Evolutionary conservation across 2,113 vertebrate species (phyloP), one percentile per base, ranked within the genome.

Genomic region (Arothron firmamentum): DNA sequence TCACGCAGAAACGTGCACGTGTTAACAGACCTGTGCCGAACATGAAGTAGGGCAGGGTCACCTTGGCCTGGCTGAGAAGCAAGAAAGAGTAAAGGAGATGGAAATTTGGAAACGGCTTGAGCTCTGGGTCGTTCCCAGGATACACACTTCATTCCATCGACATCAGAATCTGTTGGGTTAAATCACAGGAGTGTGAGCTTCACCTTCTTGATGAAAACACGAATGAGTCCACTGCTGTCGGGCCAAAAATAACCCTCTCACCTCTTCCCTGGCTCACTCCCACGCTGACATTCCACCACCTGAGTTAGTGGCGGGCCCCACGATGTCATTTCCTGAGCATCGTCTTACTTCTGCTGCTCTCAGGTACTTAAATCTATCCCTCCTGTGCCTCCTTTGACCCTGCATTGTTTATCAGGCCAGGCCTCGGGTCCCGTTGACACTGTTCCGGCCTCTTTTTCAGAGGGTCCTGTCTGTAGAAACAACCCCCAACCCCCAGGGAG

Each of bases 351-450:
- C 65, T 50, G 54, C 47, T 18, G 42, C 28, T 67, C 67, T 73
- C 56, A 65, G 59, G 58, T 58, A 58, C 62, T 47, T 52, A 70
- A 66, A 74, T 54, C 59, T 31, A 52, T 47, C 56, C 53, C 38
- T 70, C 43, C 48, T 66, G 64, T 57, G 62, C 67, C 58, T 59
- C 56, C 19, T 58, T 69, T 74, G 48, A 81, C 72, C 79, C 67
- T 83, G 75, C 74, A 81, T 85, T 84, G 86, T 86, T 84, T 74
- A 84, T 84, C 68, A 74, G 52, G 49, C 15, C 0, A 19, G 56
- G 56, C 52, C 68, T 52, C 65, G 45, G 50, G 78, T 81, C 72
- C 68, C 73, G 75, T 74, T 75, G 70, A 59, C 18, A 70, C 41
- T 65, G 65, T 53, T 62, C 64, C 52, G 54, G 71, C 20, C 49